Evolutionary conservation across 2,797 vertebrate genomes (phyloP).

Genomic region (Megalops cyprinoides): DNA sequence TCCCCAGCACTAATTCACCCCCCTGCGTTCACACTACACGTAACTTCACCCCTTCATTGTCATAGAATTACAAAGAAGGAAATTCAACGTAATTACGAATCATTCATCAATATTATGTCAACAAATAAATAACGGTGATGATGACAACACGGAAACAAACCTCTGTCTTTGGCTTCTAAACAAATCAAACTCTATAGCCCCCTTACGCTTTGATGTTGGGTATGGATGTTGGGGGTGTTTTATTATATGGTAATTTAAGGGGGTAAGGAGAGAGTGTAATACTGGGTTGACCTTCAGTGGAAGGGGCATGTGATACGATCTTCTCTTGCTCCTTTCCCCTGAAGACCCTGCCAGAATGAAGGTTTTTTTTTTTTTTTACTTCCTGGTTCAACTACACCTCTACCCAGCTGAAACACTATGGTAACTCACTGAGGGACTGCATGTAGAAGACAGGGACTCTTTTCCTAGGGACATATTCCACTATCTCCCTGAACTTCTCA

Average conservation of each 20-base stretch:
- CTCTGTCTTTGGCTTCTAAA: constrained; percentile 49
- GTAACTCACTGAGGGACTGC: neutral
- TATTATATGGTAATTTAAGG: too few species aligned
- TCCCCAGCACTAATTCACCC: constrained; percentile 20
- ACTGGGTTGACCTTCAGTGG: constrained; percentile 64
- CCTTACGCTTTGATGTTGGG: constrained; percentile 42
- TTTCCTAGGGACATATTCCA: neutral
- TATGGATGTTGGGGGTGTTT: constrained; percentile 44
- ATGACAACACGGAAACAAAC: constrained; percentile 35
- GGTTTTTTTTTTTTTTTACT: too few species aligned
- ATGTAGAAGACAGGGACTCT: neutral
- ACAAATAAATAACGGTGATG: constrained; percentile 46
- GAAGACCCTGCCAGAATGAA: neutral
- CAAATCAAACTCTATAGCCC: constrained; percentile 51
- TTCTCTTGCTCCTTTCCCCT: neutral
- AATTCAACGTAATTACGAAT: constrained; percentile 59
- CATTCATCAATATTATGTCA: constrained; percentile 65
- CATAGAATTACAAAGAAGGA: constrained; percentile 66
- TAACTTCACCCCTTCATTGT: neutral
- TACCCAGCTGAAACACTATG: neutral
- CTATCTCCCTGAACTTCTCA: neutral
- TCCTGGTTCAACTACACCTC: neutral
- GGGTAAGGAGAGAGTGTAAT: constrained; percentile 45
- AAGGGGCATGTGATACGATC: neutral
- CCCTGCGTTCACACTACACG: neutral